phyloP scores from a whole-genome alignment of 53 echinoderm and acorn worm genomes.

The Patiria pectinifera region DNA sequence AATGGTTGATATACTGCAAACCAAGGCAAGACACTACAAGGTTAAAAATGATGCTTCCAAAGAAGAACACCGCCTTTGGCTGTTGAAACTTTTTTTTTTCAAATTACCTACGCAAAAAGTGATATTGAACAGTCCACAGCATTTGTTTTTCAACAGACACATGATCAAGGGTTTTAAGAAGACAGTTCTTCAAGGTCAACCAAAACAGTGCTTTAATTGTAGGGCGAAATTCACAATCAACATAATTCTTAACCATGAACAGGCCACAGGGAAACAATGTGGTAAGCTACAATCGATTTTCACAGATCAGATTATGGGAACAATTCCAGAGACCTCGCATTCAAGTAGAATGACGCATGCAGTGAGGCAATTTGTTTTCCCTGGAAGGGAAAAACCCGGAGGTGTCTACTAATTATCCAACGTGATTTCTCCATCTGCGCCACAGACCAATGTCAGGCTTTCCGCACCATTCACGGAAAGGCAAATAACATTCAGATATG shows the following conservation, averaged over 20 bases:
- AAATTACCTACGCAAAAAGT: no score
- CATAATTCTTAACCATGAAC: background rate
- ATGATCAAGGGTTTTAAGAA: no score
- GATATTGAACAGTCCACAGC: no score
- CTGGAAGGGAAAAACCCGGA: background rate
- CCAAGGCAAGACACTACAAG: no score
- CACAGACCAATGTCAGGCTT: background rate
- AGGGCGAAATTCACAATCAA: background rate
- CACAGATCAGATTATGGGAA: background rate
- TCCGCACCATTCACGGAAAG: background rate
- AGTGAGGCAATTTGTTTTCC: background rate
- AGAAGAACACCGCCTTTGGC: no score
- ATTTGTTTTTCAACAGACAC: no score
- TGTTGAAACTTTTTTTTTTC: no score
- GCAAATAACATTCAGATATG: background rate
- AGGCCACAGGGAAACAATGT: background rate
- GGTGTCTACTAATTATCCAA: slow-evolving; percentile 15
- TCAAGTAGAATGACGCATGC: background rate
- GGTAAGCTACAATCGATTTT: background rate
- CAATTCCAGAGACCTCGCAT: background rate
- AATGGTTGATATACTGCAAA: no score
- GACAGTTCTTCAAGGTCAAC: no score
- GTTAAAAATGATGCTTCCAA: no score
- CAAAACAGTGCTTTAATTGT: no score
- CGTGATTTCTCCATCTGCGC: slow-evolving; percentile 34